Evolutionary conservation across 2,888 invertebrate genomes (phyloP).

Genomic region (Pogonocherus hispidulus): DNA sequence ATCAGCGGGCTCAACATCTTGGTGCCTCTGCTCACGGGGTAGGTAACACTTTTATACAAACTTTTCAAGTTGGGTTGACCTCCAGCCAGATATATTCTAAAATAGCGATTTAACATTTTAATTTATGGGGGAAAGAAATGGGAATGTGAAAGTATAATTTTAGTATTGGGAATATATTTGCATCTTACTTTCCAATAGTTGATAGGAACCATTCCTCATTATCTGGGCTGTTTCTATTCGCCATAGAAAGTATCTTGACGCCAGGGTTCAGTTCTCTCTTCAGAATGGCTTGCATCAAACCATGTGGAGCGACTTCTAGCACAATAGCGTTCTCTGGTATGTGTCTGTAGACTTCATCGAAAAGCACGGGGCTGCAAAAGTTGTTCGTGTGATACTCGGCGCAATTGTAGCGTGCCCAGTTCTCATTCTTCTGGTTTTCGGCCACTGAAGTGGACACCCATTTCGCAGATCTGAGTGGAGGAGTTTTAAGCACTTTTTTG

Average conservation of each 20-base stretch:
- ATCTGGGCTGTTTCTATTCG: conserved; percentile 77
- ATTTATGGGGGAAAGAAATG: no score
- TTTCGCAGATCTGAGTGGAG: no score
- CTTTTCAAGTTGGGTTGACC: conserved; percentile 79
- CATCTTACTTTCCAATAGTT: conserved; percentile 61
- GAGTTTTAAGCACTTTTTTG: no score
- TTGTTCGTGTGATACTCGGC: conserved; percentile 93
- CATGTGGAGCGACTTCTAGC: conserved; percentile 89
- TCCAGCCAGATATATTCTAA: conserved; percentile 82
- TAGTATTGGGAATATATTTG: no score
- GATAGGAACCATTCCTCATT: conserved; percentile 69
- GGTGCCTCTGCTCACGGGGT: conserved; percentile 87
- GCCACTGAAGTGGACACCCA: conserved; percentile 95
- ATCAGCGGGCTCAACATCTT: conserved; percentile 86
- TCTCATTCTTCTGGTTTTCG: no score
- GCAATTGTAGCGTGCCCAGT: no score
- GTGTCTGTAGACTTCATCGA: conserved; percentile 87
- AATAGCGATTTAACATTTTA: conserved; percentile 25
- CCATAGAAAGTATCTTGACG: conserved; percentile 78
- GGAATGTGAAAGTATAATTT: no score
- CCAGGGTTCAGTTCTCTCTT: conserved; percentile 77
- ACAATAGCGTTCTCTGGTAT: conserved; percentile 85
- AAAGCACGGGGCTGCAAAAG: conserved; percentile 76
- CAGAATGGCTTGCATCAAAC: conserved; percentile 86
- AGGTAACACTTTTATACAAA: conserved; percentile 79